A percentile compares a stretch with the other conserved stretches of the same genome.
These are phyloP conservation scores for Philhelius pedissequus DNA, from an alignment of 2,888 invertebrate genomes.

Conservation along the genomic window DNA sequence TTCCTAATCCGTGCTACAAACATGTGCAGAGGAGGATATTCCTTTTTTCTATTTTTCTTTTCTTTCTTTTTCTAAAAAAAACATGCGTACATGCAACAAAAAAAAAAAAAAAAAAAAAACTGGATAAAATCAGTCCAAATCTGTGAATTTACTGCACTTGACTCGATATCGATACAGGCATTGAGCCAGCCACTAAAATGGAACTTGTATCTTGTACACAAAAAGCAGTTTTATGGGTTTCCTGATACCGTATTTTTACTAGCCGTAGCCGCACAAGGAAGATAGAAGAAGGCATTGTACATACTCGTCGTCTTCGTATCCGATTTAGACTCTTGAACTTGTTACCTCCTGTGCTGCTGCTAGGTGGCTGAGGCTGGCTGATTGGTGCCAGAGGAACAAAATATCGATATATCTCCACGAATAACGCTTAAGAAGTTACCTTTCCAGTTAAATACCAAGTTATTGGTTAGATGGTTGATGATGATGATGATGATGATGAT, in stretches of 20 bases:
- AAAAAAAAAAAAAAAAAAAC: too few relatives aligned
- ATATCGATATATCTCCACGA: constrained; percentile 5
- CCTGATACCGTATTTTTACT: background rate
- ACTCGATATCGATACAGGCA: background rate
- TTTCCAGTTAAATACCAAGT: constrained; percentile 41
- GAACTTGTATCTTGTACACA: background rate
- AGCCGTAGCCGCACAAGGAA: background rate
- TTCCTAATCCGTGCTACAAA: background rate
- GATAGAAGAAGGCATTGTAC: background rate
- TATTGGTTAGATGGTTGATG: constrained; percentile 1
- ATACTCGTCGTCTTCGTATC: background rate
- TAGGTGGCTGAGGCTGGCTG: background rate
- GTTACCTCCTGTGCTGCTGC: constrained; percentile 36
- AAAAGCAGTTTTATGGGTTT: constrained; percentile 19
- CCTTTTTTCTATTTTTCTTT: background rate
- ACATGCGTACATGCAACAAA: constrained; percentile 9
- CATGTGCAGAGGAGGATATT: constrained; percentile 19
- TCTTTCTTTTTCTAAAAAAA: background rate
- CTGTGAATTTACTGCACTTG: background rate
- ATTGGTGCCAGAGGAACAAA: background rate
- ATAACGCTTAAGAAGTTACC: constrained; percentile 34
- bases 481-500: constrained; percentile 4
- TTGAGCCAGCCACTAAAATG: background rate
- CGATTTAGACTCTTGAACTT: background rate
- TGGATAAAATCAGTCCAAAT: background rate